Evolutionary conservation across 2,888 invertebrate species (phyloP), one percentile per base, ranked within the genome.

Genomic region (Pseudococcus viburni): DNA sequence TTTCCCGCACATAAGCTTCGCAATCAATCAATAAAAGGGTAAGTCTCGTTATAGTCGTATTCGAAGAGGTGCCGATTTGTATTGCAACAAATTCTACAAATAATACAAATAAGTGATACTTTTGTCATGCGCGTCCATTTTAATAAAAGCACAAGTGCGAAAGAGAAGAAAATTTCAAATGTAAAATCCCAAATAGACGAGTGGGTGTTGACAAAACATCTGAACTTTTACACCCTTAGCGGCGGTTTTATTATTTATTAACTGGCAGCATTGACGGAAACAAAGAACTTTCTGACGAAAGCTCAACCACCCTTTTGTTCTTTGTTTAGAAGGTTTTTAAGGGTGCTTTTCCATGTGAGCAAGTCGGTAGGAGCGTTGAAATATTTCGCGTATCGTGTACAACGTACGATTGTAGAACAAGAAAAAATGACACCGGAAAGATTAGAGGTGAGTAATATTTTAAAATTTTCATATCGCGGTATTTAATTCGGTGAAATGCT

Each of bases 291-390:
- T 83, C 15, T n/a, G 55, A 19, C 33, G 33, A 88, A 88, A 83
- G 88, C 88, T 88, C 88, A 88, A 88, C 88, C 88, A 59, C 88
- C 88, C 88, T 88, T 86, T 86, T 86, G 42, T 86, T 86, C 59
- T 86, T 86, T 85, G 85, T 59, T 59, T 39, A 39, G 59, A 55
- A 64, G 17, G 39, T 59, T 42, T 39, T 85, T 26, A 85, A 55
- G 85, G 85, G 55, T 85, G 85, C 33, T 42, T 85, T 59, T 55
- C 55, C 59, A 64, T 85, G 59, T 39, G 51, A 6, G 84, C 55
- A 26, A 33, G 33, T 59, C 39, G 59, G 17, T 33, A 59, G 19
- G 51, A 64, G 42, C 46, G 46, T 48, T 46, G 0, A 19, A n/a
- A 64, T 59, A 17, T 59, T 85, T 42, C 64, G 39, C 33, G 85